phyloP scores from a whole-genome alignment of 1,140 invertebrate genomes.

The Brachionus asplanchnoidis region DNA sequence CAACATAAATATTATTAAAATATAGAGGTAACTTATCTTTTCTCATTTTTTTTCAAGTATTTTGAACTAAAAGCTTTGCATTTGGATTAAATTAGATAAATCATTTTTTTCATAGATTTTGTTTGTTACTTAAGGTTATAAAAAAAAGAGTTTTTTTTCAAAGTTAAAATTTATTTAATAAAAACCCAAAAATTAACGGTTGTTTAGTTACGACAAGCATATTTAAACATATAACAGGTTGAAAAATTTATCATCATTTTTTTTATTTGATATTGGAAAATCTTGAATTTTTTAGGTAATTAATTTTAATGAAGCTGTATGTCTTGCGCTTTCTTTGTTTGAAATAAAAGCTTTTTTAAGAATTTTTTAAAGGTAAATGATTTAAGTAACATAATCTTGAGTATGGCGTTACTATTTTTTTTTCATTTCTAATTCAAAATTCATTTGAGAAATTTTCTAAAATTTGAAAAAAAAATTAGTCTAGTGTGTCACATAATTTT shows the following conservation, averaged over 20 bases:
- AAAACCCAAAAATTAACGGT: constrained; percentile 14
- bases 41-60: background rate
- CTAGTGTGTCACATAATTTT: constrained; percentile 31
- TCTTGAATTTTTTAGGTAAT: background rate
- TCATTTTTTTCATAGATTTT: constrained; percentile 5
- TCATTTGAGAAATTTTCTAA: constrained; percentile 25
- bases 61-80: constrained; percentile 10
- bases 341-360: constrained; percentile 13
- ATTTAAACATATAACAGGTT: background rate
- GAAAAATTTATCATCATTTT: constrained; percentile 35
- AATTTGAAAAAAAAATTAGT: constrained; percentile 4
- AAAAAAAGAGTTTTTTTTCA: background rate
- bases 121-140: background rate
- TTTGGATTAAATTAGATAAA: constrained; percentile 37
- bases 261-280: background rate
- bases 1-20: constrained; percentile 26
- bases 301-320: constrained; percentile 2
- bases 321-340: background rate
- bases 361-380: background rate
- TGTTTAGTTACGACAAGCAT: constrained; percentile 35
- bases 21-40: constrained; percentile 21
- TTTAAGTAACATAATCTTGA: constrained; percentile 13
- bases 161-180: background rate
- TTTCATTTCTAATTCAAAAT: background rate
- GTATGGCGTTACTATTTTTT: constrained; percentile 32